Conservation (phyloP, 2,113 vertebrate genomes). For the Chamaea fasciata region DNA sequence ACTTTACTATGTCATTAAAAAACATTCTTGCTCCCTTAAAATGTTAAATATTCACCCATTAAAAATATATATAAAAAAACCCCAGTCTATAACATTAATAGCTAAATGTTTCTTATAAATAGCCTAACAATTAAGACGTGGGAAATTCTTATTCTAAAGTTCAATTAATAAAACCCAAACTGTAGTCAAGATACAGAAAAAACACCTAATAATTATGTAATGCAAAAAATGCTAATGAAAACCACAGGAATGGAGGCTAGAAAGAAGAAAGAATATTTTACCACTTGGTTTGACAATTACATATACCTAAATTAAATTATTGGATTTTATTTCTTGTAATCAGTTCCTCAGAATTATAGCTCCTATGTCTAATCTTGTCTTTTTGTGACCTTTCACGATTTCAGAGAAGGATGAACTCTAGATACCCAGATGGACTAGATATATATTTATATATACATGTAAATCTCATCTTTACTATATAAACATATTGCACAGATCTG, state of each 20-base stretch:
- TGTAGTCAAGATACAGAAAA: neutral
- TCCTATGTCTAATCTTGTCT: neutral
- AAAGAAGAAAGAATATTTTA: neutral
- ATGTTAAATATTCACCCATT: neutral
- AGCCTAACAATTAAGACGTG: neutral
- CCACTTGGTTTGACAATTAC: neutral
- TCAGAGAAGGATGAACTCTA: neutral
- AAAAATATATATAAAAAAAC: neutral
- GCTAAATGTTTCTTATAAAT: neutral
- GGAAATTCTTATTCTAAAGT: neutral
- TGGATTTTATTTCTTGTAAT: neutral
- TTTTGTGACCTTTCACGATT: neutral
- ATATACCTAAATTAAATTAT: neutral
- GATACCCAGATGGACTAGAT: neutral
- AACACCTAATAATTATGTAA: neutral
- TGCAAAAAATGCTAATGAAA: neutral
- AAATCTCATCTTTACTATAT: neutral
- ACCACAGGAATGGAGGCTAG: neutral
- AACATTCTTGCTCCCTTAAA: neutral
- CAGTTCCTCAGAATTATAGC: neutral
- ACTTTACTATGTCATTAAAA: neutral
- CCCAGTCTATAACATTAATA: neutral
- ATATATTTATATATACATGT: neutral
- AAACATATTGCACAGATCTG: neutral
- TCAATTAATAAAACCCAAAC: neutral